Conservation (phyloP, 2,113 vertebrate genomes). For the Anguilla rostrata region DNA sequence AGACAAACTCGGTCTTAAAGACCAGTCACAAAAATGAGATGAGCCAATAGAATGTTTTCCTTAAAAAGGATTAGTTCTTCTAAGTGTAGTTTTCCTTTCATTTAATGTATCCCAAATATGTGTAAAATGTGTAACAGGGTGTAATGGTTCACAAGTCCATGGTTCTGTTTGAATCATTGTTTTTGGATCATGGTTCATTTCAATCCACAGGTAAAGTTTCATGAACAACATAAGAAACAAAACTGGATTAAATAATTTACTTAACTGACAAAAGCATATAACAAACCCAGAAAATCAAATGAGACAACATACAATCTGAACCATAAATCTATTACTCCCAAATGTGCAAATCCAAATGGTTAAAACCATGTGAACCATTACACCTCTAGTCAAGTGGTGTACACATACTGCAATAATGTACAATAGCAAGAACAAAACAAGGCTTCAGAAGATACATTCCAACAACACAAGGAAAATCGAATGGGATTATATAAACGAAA, state of each 20-base stretch:
- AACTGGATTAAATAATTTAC: background rate
- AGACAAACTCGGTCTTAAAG: background rate
- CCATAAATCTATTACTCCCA: background rate
- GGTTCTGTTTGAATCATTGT: background rate
- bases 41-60: background rate
- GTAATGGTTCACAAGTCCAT: background rate
- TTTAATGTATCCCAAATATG: background rate
- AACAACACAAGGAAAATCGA: background rate
- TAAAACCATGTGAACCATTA: background rate
- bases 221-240: background rate
- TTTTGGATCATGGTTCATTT: background rate
- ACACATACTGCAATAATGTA: background rate
- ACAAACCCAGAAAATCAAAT: background rate
- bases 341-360: background rate
- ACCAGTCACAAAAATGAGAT: background rate
- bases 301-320: background rate
- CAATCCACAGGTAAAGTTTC: background rate
- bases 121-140: background rate
- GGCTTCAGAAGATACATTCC: background rate
- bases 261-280: background rate
- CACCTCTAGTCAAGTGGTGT: background rate
- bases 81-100: background rate
- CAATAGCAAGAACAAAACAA: background rate
- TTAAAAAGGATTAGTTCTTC: background rate
- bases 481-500: background rate